A percentile compares a stretch with the other conserved stretches of the same genome.
Conservation (phyloP, 2,797 vertebrate species). For the Acanthiza pusilla region DNA sequence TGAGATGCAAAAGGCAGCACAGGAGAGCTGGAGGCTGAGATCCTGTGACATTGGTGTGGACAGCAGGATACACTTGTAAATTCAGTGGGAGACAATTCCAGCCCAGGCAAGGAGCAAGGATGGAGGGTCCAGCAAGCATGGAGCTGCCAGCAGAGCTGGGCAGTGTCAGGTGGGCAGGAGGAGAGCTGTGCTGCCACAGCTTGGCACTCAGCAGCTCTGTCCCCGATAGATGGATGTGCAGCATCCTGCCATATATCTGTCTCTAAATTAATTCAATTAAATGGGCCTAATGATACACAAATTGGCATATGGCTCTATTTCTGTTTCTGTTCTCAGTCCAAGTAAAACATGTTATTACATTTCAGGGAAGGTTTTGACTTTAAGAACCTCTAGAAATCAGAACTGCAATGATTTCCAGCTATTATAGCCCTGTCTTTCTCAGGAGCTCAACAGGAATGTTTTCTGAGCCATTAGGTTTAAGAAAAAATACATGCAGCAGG, state of each 20-base stretch:
- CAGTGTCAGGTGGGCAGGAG: neutral
- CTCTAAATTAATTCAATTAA: conserved; percentile 25
- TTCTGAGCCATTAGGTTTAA: neutral
- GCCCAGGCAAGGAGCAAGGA: neutral
- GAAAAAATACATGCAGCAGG: neutral
- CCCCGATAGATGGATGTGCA: neutral
- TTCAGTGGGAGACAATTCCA: neutral
- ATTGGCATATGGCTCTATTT: neutral
- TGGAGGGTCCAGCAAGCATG: rapidly evolving
- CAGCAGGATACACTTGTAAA: neutral
- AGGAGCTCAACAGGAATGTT: neutral
- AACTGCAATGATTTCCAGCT: neutral
- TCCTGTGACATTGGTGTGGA: neutral
- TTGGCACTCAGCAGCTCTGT: neutral
- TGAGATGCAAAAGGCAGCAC: neutral
- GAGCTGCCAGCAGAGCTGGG: neutral
- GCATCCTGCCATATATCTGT: neutral
- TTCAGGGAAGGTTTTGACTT: neutral
- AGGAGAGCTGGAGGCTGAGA: neutral
- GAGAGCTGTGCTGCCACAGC: neutral
- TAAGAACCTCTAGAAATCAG: neutral
- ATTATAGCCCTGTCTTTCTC: neutral
- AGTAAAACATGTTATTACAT: neutral
- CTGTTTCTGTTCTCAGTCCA: conserved; percentile 16
- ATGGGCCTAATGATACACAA: neutral